Conservation (phyloP, 2,797 vertebrate genomes). For the Tapirus indicus region DNA sequence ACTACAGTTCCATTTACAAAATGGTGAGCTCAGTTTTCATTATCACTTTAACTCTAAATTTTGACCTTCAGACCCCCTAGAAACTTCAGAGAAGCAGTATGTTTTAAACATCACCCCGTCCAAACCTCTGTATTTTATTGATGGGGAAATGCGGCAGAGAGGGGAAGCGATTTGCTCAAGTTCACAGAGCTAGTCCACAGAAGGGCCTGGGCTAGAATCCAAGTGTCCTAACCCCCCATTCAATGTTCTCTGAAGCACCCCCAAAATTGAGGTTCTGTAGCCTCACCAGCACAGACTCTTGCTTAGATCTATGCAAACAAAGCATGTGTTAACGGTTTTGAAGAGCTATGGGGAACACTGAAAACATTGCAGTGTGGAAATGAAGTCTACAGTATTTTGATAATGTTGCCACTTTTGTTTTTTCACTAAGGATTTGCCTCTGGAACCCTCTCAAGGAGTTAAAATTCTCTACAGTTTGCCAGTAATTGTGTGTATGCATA, state of each 20-base stretch:
- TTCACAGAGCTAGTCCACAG: neutral
- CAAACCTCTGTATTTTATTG: conserved; percentile 55
- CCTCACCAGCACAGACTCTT: neutral
- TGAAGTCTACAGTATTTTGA: conserved; percentile 65
- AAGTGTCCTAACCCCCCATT: neutral
- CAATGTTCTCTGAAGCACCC: neutral
- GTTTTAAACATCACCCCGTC: conserved; percentile 9
- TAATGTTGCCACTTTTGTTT: conserved; percentile 73
- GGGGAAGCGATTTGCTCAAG: conserved; percentile 29
- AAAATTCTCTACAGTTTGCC: conserved; percentile 73
- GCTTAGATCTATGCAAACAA: conserved; percentile 29
- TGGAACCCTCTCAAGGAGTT: conserved; percentile 63
- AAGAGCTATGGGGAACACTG: neutral
- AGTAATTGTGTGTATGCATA: conserved; percentile 77
- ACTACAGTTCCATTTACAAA: neutral
- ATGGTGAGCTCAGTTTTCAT: neutral
- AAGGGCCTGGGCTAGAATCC: neutral
- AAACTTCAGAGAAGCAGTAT: neutral
- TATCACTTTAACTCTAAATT: conserved; percentile 52
- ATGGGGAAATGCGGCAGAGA: neutral
- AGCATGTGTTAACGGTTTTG: conserved; percentile 21
- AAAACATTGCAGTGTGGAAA: conserved; percentile 41
- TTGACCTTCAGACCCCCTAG: neutral
- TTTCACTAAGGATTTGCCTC: conserved; percentile 65
- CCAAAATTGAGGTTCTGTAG: neutral